phyloP scores from a whole-genome alignment of 2,888 invertebrate genomes.

The Drosophila trichaetosa region DNA sequence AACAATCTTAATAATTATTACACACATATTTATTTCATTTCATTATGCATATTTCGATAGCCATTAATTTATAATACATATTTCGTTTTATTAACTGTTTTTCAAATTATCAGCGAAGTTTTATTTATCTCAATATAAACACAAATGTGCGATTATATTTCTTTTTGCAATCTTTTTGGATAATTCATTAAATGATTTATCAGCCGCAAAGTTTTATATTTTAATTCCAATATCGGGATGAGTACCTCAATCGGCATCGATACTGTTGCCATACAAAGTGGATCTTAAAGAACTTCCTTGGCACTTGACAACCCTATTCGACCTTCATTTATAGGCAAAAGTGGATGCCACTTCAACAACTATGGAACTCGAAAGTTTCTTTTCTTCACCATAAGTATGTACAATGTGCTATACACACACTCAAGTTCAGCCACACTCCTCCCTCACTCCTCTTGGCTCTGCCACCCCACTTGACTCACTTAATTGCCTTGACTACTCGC shows the following conservation, averaged over 20 bases:
- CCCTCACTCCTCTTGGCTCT: background rate
- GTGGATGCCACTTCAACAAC: slow-evolving; percentile 32
- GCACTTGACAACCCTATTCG: slow-evolving; percentile 10
- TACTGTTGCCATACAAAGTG: slow-evolving; percentile 5
- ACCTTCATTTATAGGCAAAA: slow-evolving; percentile 38
- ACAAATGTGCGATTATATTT: background rate
- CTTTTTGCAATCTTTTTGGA: background rate
- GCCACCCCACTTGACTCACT: slow-evolving; percentile 32
- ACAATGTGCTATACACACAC: slow-evolving; percentile 11
- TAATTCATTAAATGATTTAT: background rate
- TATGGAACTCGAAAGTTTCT: slow-evolving; percentile 49
- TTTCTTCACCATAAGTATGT: background rate
- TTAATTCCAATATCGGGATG: background rate
- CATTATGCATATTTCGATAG: no score
- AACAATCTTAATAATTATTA: no score
- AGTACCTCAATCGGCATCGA: background rate
- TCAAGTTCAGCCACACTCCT: slow-evolving; percentile 20
- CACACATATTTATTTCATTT: background rate
- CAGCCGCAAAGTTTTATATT: background rate
- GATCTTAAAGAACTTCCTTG: background rate
- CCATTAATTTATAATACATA: no score
- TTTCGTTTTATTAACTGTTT: no score
- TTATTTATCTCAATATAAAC: background rate
- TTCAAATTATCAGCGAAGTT: no score
- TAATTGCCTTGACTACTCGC: slow-evolving; percentile 67